Conservation (phyloP, 1,140 invertebrate genomes). For the Lordiphosa clarofinis region DNA sequence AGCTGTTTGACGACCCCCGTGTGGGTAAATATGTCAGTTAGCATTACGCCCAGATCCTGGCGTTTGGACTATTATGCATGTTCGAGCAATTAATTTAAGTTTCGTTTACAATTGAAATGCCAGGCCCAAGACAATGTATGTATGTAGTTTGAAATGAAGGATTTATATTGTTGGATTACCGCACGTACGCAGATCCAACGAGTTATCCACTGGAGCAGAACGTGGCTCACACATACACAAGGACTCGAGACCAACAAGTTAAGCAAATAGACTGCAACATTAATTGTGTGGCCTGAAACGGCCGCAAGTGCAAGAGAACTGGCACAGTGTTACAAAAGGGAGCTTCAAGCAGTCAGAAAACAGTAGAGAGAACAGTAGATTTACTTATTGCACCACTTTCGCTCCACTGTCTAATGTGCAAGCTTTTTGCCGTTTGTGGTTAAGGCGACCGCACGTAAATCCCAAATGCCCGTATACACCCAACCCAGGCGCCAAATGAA, state of each 20-base stretch:
- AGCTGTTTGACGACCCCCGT: slow-evolving; percentile 22
- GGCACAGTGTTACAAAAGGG: not conserved
- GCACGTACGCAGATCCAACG: slow-evolving; percentile 39
- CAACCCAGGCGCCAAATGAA: slow-evolving; percentile 1
- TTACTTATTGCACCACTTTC: too few relatives aligned
- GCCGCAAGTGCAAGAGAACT: slow-evolving; percentile 5
- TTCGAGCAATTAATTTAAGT: slow-evolving; percentile 76
- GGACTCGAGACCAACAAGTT: slow-evolving; percentile 60
- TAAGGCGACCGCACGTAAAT: slow-evolving; percentile 48
- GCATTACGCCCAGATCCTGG: slow-evolving; percentile 58
- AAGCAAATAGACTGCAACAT: slow-evolving; percentile 76
- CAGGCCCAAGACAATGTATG: slow-evolving; percentile 22
- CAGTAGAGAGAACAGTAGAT: too few relatives aligned
- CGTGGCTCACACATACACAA: slow-evolving; percentile 12
- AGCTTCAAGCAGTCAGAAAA: too few relatives aligned
- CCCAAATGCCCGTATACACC: slow-evolving; percentile 39
- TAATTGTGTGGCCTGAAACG: slow-evolving; percentile 65
- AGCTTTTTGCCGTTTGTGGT: slow-evolving; percentile 23
- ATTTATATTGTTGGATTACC: slow-evolving; percentile 73
- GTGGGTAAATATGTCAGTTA: slow-evolving; percentile 72
- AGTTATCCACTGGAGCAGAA: slow-evolving; percentile 56
- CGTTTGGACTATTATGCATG: slow-evolving; percentile 60
- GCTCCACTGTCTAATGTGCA: slow-evolving; percentile 19
- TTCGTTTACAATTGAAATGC: slow-evolving; percentile 71
- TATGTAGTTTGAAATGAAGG: slow-evolving; percentile 47